Conservation (phyloP, 2,113 vertebrate genomes). For the Puntigrus tetrazona region DNA sequence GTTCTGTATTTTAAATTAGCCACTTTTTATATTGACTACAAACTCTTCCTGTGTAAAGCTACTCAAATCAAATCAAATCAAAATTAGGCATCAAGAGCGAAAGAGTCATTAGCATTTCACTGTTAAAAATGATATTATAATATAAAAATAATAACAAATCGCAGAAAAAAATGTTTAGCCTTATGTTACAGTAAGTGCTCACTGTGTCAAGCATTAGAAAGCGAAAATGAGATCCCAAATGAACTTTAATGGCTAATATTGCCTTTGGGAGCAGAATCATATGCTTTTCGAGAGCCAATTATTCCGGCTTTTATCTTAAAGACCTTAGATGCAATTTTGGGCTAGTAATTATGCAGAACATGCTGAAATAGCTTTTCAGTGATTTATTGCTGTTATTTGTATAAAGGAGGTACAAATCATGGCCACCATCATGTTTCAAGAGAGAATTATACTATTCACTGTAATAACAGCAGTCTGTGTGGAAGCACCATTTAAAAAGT, state of each 20-base stretch:
- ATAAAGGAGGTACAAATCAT: neutral
- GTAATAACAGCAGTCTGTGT: neutral
- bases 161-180: neutral
- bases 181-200: neutral
- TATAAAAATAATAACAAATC: neutral
- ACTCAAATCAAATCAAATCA: neutral
- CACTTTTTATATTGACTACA: constrained; percentile 6
- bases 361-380: constrained; percentile 1
- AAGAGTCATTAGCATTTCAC: neutral
- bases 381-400: neutral
- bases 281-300: neutral
- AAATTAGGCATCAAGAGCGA: neutral
- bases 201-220: constrained; percentile 1
- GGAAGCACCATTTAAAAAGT: neutral
- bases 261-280: neutral
- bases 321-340: constrained; percentile 10
- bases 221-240: constrained; percentile 7
- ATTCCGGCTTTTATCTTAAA: neutral
- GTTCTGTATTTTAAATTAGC: neutral
- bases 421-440: neutral
- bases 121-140: neutral
- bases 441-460: neutral
- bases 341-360: neutral
- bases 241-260: constrained; percentile 10
- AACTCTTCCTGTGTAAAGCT: neutral